Conservation (phyloP, 2,888 invertebrate genomes). For the Drosophila meridionalis region DNA sequence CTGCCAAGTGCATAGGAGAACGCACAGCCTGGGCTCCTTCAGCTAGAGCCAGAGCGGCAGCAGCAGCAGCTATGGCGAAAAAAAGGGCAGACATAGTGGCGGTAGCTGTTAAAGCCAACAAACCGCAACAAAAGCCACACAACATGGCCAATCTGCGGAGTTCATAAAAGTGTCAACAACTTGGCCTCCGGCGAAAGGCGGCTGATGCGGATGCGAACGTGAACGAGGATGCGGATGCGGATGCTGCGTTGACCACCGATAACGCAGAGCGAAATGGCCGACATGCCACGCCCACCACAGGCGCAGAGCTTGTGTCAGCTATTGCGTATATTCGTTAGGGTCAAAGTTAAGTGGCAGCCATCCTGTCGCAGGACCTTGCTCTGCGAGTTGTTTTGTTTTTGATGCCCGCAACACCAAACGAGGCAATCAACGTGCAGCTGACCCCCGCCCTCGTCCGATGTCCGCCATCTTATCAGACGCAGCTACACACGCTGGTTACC, state of each 20-base stretch:
- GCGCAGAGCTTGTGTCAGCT: slow-evolving; percentile 43
- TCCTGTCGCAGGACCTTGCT: slow-evolving; percentile 34
- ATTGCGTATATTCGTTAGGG: slow-evolving; percentile 70
- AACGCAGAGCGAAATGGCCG: slow-evolving; percentile 67
- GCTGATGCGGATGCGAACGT: slow-evolving; percentile 40
- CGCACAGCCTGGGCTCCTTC: neutral
- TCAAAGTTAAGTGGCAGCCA: slow-evolving; percentile 73
- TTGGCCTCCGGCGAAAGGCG: slow-evolving; percentile 56
- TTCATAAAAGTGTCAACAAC: slow-evolving; percentile 84
- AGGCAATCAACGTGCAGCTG: slow-evolving; percentile 57
- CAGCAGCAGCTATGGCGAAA: neutral
- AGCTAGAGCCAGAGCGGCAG: neutral
- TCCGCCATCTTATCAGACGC: slow-evolving; percentile 37
- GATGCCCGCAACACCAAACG: slow-evolving; percentile 41
- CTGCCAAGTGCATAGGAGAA: slow-evolving; percentile 12
- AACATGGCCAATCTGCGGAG: slow-evolving; percentile 79
- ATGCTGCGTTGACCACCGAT: slow-evolving; percentile 69
- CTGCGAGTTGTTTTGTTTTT: slow-evolving; percentile 47
- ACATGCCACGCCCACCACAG: slow-evolving; percentile 29
- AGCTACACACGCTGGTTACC: slow-evolving; percentile 15
- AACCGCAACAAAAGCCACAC: slow-evolving; percentile 75
- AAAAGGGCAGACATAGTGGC: slow-evolving; percentile 10
- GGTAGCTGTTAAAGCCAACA: slow-evolving; percentile 55
- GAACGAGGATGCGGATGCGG: slow-evolving; percentile 28
- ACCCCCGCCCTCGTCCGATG: slow-evolving; percentile 11